Evolutionary conservation across 2,113 vertebrate genomes (phyloP).

Genomic region (Acrocephalus kingi): DNA sequence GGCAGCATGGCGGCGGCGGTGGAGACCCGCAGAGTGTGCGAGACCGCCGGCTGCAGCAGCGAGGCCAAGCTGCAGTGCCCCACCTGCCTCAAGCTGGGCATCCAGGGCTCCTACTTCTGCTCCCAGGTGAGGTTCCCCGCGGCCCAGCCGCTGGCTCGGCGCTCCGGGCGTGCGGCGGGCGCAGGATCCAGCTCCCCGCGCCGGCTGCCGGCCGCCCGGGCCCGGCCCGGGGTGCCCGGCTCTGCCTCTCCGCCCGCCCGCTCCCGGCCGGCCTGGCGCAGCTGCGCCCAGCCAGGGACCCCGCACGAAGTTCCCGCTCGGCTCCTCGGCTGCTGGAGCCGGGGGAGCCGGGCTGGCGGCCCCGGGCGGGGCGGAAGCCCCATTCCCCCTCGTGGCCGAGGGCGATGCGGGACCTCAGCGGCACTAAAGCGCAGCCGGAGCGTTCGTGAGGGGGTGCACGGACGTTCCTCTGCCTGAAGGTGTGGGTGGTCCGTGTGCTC

Average conservation of each 20-base stretch:
- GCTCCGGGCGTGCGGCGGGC: neutral
- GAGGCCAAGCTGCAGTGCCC: conserved; percentile 98
- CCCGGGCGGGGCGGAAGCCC: neutral
- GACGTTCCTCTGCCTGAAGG: neutral
- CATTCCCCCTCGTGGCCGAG: neutral
- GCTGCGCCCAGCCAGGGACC: neutral
- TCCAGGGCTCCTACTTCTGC: conserved; percentile 97
- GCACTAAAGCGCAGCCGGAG: neutral
- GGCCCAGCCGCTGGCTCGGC: neutral
- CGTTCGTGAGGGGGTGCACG: neutral
- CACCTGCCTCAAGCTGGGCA: conserved; percentile 96
- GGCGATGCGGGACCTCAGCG: neutral
- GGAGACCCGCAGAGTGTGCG: conserved; percentile 86
- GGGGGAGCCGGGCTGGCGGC: neutral
- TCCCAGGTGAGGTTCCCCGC: conserved; percentile 85
- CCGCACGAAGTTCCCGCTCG: neutral
- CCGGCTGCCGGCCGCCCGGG: neutral
- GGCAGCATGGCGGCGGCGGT: conserved; percentile 91
- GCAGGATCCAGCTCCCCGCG: neutral
- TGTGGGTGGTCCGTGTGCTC: neutral
- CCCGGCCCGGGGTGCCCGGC: neutral
- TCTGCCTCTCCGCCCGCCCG: neutral
- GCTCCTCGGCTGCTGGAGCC: neutral
- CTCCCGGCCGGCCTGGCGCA: neutral
- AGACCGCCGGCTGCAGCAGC: conserved; percentile 88